Conservation (phyloP, 2,888 invertebrate species). For the Cataglyphis rosenhaueri region DNA sequence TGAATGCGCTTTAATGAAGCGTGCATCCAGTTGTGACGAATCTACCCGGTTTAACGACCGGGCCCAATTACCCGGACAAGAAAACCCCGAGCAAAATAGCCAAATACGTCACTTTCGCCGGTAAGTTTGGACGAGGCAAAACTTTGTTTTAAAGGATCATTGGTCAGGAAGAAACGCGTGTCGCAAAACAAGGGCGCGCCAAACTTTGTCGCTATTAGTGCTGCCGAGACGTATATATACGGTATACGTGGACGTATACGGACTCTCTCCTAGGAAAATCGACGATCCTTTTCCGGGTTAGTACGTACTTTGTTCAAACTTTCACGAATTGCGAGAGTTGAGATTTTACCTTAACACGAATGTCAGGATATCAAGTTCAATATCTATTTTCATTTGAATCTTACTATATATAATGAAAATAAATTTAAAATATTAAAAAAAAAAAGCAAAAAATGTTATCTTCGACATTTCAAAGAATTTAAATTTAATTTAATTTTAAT, state of each 20-base stretch:
- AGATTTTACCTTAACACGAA: neutral
- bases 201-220: constrained; percentile 47
- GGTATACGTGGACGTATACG: neutral
- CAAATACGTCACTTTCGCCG: constrained; percentile 33
- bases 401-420: neutral
- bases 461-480: neutral
- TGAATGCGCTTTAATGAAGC: constrained; percentile 54
- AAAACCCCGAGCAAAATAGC: neutral
- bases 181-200: constrained; percentile 26
- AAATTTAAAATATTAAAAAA: neutral
- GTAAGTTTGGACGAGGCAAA: constrained; percentile 29
- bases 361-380: neutral
- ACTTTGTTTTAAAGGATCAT: constrained; percentile 2
- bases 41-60: constrained; percentile 1
- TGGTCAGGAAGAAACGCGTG: constrained; percentile 40
- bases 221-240: constrained; percentile 24
- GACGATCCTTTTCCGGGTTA: constrained; percentile 17
- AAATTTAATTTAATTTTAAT: neutral
- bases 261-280: constrained; percentile 20
- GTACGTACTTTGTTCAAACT: constrained; percentile 22
- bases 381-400: neutral
- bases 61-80: constrained; percentile 27
- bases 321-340: neutral
- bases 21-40: constrained; percentile 47
- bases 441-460: neutral